Base-by-base conservation (phyloP, 2,797 vertebrate genomes). In the Acanthurus tractus region DNA sequence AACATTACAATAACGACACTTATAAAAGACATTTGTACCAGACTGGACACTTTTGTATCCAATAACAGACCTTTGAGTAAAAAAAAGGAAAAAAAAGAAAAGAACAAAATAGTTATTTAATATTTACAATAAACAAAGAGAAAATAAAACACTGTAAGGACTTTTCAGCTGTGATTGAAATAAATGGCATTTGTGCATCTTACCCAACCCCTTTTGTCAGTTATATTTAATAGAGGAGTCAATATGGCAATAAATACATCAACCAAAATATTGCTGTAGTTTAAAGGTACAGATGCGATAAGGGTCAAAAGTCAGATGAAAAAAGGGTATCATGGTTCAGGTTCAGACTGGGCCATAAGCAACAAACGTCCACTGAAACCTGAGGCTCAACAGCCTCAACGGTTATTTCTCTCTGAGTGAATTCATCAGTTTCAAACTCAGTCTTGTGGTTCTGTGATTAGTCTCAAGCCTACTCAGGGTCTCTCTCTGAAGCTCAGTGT, bases 181-280 rank as follows among this genome's bases (percentile, higher is more conserved):
- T 83, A 59, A 72, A 71, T 18, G 57, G n/a, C 12, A 63, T 82
- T 54, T 49, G 48, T 76, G 18, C 13, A 52, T 61, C n/a, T 52
- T 29, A 56, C 36, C 25, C 38, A 3, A 59, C 42, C 1, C 17
- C 8, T 40, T 59, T 70, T 57, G 8, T 36, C 44, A 14, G 20
- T 63, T 46, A 50, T 49, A 58, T 23, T 44, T 49, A 54, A 44
- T 34, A 53, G 46, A 34, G 68, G 1, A 18, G 11, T 2, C 50
- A 9, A 18, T 42, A 46, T 61, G 18, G 38, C 36, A 86, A 91
- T 88, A 89, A 85, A 88, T 87, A 78, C 36, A 65, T 36, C 10
- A 74, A 67, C 29, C 9, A 29, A 53, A 61, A 46, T 55, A 22
- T 56, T 23, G 8, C n/a, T 46, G 54, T 2, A 50, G 12, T 50